These are phyloP conservation scores for Microtus oregoni DNA, from an alignment of 2,113 vertebrate genomes.

Conservation along the genomic window DNA sequence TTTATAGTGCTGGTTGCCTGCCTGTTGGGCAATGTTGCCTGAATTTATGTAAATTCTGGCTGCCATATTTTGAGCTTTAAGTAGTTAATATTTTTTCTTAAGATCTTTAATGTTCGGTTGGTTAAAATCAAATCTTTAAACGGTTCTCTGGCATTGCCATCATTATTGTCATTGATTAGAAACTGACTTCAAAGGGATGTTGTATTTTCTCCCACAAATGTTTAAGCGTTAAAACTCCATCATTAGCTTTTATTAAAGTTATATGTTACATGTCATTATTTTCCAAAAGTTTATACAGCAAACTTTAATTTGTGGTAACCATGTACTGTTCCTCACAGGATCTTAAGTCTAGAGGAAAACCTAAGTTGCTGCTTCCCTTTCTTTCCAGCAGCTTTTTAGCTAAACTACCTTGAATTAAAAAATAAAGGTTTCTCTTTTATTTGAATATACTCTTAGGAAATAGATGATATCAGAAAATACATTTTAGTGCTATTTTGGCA, in stretches of 20 bases:
- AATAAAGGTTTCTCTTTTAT: conserved; percentile 34
- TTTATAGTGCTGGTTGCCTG: conserved; percentile 57
- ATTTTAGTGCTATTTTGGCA: conserved; percentile 3
- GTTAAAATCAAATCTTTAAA: conserved; percentile 53
- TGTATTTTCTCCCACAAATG: conserved; percentile 59
- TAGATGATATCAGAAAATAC: conserved; percentile 46
- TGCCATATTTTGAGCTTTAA: conserved; percentile 39
- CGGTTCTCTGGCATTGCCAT: conserved; percentile 51
- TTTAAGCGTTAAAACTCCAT: conserved; percentile 18
- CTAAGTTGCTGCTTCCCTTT: conserved; percentile 37
- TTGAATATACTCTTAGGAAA: conserved; percentile 58
- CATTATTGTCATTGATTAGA: conserved; percentile 60
- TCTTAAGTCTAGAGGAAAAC: conserved; percentile 23
- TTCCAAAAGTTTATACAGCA: not conserved
- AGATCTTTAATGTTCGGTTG: conserved; percentile 37
- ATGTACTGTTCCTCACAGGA: not conserved
- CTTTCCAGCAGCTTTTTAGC: conserved; percentile 18
- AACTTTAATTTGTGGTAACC: conserved; percentile 52
- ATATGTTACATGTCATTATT: conserved; percentile 22
- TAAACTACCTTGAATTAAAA: conserved; percentile 26
- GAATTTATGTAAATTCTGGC: not conserved
- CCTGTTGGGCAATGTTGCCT: conserved; percentile 41
- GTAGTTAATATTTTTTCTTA: conserved; percentile 65
- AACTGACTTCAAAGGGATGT: conserved; percentile 56
- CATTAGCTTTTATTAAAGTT: conserved; percentile 31